Evolutionary conservation across 2,797 vertebrate species (phyloP), one percentile per base, ranked within the genome.

Genomic region (Periparus ater): DNA sequence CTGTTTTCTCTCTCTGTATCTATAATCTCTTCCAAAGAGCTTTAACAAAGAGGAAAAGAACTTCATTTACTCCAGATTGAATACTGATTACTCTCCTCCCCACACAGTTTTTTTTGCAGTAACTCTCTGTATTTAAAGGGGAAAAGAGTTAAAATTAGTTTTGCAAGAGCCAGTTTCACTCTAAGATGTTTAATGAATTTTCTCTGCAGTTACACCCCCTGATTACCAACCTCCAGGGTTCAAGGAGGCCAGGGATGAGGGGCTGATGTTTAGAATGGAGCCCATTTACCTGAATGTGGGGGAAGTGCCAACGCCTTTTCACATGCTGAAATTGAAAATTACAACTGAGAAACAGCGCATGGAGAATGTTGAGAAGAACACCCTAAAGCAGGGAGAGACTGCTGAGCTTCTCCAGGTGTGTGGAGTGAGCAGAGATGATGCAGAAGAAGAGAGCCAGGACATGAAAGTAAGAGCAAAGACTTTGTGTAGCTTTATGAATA

Each of bases 161-260:
- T 68, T 45, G 23, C 17, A 42, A 45, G 36, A 32, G 1, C 0
- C 0, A 10, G 6, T 40, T 80, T 67, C 3, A 10, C 38, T 42
- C 34, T 74, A 18, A 62, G 14, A 6, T 1, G 0, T 63, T 40
- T 38, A 20, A 38, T 71, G 38, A 58, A 25, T 47, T 82, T 85
- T 10, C 36, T 44, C 92, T 96, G 58, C 95, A 99, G 99, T 99
- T 61, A 99, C 99, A 51, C 99, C 99, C 11, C 89, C 98, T 67
- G 98, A 98, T 95, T 99, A 99, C 97, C 99, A 99, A 48, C 99
- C 99, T 5, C 98, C 99, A 2, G 99, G 99, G 32, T 99, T 99
- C 95, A 99, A 97, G 96, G 98, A 99, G 88, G 98, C 98, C 4
- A 97, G 97, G 21, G 97, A 96, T 1, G 96, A 97, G 77, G 96